Evolutionary conservation across 2,113 vertebrate species (phyloP).

Genomic region (Oreochromis spilurus): DNA sequence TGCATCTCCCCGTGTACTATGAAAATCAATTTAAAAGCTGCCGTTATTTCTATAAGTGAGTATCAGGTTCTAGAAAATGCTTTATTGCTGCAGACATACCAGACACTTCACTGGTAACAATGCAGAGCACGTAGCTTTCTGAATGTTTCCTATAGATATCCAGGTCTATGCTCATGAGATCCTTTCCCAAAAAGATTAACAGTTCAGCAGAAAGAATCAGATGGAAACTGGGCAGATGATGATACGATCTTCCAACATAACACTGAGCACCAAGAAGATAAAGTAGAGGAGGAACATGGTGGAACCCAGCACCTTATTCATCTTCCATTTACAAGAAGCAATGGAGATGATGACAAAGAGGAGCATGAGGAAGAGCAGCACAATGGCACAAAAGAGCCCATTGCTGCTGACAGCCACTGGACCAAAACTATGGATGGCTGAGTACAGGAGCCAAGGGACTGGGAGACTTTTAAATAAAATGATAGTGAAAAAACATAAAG

Average conservation of each 20-base stretch:
- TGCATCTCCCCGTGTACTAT: background rate
- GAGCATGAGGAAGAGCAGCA: conserved; percentile 96
- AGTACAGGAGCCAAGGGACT: conserved; percentile 88
- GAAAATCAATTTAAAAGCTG: conserved; percentile 6
- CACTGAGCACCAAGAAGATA: conserved; percentile 88
- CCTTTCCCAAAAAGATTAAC: background rate
- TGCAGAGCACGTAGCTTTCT: background rate
- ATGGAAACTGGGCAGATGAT: conserved; percentile 79
- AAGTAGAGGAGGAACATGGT: conserved; percentile 95
- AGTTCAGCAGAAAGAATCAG: conserved; percentile 1
- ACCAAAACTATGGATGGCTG: conserved; percentile 70
- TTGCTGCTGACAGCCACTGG: conserved; percentile 93
- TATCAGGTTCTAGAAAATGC: background rate
- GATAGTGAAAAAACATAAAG: background rate
- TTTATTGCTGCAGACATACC: background rate
- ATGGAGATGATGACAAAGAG: conserved; percentile 94
- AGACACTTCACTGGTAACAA: background rate
- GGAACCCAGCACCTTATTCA: conserved; percentile 90
- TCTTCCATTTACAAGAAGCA: conserved; percentile 87
- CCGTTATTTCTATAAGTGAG: background rate
- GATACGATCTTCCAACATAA: conserved; percentile 91
- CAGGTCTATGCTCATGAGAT: background rate
- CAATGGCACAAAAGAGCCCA: conserved; percentile 93
- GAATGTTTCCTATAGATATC: conserved; percentile 6
- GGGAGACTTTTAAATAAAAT: conserved; percentile 76